Evolutionary conservation across 2,888 invertebrate species (phyloP), one percentile per base, ranked within the genome.

Genomic region (Cremastinae sp.): DNA sequence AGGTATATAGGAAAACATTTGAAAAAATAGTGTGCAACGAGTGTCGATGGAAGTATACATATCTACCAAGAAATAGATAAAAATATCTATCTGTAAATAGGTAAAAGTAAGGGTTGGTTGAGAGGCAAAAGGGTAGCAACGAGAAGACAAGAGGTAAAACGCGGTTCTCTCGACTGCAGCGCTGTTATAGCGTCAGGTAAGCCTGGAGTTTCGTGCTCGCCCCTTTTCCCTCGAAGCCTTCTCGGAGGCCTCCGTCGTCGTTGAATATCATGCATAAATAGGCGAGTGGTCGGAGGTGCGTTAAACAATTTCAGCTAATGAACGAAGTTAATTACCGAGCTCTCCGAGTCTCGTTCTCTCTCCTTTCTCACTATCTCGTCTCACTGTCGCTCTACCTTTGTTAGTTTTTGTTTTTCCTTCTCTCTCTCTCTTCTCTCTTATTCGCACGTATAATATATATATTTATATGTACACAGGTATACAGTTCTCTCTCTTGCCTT

Each of bases 301-400:
- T 82, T 82, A 81, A 82, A 81, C 81, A 82, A 82, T 81, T 81
- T 80, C 79, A 80, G 78, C 80, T 80, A 81, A 81, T 82, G 82
- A 82, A 82, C 82, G 80, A 82, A 81, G 81, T 82, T 82, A 82
- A 82, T 82, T 82, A 82, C 80, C 80, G 76, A 68, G 78, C 72
- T 80, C 78, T 74, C 51, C 58, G 79, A 79, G 72, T 75, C 78
- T 75, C 74, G 37, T 56, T 61, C 65, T 73, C 58, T 68, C 71
- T 71, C 51, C 73, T 62, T 61, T 77, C 74, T 70, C 70, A 47
- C 49, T 78, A 61, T 71, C 71, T 49, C 65, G 64, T 73, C 41
- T 43, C 62, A 51, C 41, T 43, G 53, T 18, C 73, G 14, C 49
- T 53, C 65, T 51, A 56, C 59, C 55, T 14, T 14, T 12, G 53